Percentiles rank a stretch among this genome's conserved stretches.
Evolutionary conservation across 2,797 vertebrate genomes (phyloP).

Genomic region (Characodon lateralis): DNA sequence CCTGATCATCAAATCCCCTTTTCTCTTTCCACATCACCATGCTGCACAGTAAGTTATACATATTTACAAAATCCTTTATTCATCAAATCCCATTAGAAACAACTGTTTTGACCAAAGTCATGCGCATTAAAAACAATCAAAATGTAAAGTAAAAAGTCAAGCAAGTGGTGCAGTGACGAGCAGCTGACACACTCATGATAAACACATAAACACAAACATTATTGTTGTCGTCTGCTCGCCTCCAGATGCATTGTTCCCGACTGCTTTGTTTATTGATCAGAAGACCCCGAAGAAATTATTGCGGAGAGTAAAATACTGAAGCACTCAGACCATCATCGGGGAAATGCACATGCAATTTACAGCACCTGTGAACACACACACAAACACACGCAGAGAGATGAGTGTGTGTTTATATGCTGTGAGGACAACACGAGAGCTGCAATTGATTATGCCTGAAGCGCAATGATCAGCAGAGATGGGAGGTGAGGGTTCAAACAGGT

Average conservation of each 20-base stretch:
- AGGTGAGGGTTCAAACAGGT: background rate
- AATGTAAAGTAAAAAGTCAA: background rate
- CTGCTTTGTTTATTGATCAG: conserved; percentile 59
- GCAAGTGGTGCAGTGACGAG: background rate
- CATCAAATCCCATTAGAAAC: background rate
- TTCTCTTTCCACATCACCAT: background rate
- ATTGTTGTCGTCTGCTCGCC: background rate
- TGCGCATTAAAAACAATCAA: background rate
- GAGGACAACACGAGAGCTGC: background rate
- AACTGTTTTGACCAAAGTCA: background rate
- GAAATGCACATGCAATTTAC: conserved; percentile 54
- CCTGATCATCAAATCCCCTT: background rate
- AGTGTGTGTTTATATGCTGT: background rate
- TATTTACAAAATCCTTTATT: background rate
- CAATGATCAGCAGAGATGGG: background rate
- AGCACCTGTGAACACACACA: conserved; percentile 12
- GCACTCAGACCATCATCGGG: conserved; percentile 49
- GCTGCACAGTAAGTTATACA: background rate
- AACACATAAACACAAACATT: background rate
- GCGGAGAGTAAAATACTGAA: conserved; percentile 54
- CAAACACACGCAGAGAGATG: background rate
- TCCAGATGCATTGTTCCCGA: conserved; percentile 10
- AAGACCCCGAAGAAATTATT: conserved; percentile 52
- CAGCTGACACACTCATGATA: background rate
- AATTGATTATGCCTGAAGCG: conserved; percentile 12